These are phyloP conservation scores for Melitaea cinxia DNA, from an alignment of 1,140 invertebrate genomes.

Conservation along the genomic window DNA sequence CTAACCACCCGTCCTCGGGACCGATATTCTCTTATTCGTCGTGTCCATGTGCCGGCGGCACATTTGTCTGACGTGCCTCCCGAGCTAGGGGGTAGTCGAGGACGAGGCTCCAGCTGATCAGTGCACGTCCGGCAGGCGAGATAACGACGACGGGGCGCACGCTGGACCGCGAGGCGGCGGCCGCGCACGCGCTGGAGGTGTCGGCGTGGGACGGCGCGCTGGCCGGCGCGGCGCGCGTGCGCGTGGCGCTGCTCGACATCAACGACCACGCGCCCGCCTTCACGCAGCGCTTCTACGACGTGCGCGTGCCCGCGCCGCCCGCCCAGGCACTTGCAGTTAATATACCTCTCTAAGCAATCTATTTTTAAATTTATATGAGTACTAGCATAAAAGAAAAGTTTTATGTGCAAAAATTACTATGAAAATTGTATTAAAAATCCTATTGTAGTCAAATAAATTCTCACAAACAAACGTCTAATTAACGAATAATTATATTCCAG, in stretches of 20 bases:
- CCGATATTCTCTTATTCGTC: too few species aligned
- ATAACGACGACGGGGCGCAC: slow-evolving; percentile 91
- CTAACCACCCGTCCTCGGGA: too few species aligned
- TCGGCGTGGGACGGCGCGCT: slow-evolving; percentile 92
- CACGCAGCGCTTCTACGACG: slow-evolving; percentile 90
- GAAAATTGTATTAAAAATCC: too few species aligned
- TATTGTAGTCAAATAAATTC: too few species aligned
- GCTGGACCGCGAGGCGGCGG: slow-evolving; percentile 92
- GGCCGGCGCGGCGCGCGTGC: slow-evolving; percentile 91
- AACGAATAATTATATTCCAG: slow-evolving; percentile 20
- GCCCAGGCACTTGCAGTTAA: slow-evolving; percentile 37
- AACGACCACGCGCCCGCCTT: slow-evolving; percentile 94
- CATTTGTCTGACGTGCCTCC: too few species aligned
- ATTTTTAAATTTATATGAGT: too few species aligned
- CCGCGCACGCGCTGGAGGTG: slow-evolving; percentile 93
- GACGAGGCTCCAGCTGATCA: too few species aligned
- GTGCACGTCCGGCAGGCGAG: slow-evolving; percentile 86
- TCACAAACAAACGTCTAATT: too few species aligned
- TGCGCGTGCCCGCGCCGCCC: slow-evolving; percentile 86
- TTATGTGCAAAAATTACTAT: too few species aligned
- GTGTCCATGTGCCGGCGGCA: too few species aligned
- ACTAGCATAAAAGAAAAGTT: too few species aligned
- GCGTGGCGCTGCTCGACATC: slow-evolving; percentile 90
- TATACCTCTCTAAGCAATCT: background rate
- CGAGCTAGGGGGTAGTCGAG: too few species aligned